Percentiles rank a stretch among this genome's conserved stretches.
Conservation (phyloP, 1,140 invertebrate species). For the Pectinophora gossypiella region DNA sequence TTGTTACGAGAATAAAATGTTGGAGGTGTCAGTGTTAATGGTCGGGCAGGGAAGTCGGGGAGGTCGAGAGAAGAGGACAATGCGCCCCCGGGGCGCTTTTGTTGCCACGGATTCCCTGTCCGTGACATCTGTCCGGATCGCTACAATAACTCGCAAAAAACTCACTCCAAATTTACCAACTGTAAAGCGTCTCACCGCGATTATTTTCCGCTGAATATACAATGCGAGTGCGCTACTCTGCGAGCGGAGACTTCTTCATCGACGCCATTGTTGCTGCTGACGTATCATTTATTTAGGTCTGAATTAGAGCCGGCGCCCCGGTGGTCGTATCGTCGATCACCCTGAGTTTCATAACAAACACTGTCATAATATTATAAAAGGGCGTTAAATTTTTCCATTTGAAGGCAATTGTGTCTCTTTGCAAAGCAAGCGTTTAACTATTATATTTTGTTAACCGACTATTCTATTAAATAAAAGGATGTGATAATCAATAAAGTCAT, state of each 20-base stretch:
- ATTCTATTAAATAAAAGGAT: no score
- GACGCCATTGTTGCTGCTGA: conserved; percentile 50
- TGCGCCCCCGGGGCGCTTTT: conserved; percentile 63
- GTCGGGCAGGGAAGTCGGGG: conserved; percentile 43
- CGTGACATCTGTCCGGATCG: conserved; percentile 69
- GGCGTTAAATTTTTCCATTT: conserved; percentile 45
- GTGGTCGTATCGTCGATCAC: conserved; percentile 39
- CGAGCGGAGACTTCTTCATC: conserved; percentile 46
- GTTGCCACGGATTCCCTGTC: conserved; percentile 53
- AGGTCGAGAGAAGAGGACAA: conserved; percentile 47
- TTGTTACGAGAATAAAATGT: conserved; percentile 54
- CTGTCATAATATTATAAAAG: conserved; percentile 60
- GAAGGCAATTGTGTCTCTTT: conserved; percentile 13
- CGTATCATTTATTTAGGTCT: conserved; percentile 55
- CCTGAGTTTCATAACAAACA: conserved; percentile 20
- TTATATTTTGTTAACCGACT: no score
- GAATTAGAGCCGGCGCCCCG: conserved; percentile 34
- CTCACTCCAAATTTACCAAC: conserved; percentile 51
- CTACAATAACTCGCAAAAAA: conserved; percentile 71
- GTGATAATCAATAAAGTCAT: no score
- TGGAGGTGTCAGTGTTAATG: conserved; percentile 66
- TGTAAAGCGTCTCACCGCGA: conserved; percentile 39
- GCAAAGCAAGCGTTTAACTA: no score
- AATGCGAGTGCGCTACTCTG: conserved; percentile 31
- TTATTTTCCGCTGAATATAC: conserved; percentile 51